These are phyloP conservation scores for Hemibagrus wyckioides DNA, from an alignment of 2,113 vertebrate species.

Conservation along the genomic window DNA sequence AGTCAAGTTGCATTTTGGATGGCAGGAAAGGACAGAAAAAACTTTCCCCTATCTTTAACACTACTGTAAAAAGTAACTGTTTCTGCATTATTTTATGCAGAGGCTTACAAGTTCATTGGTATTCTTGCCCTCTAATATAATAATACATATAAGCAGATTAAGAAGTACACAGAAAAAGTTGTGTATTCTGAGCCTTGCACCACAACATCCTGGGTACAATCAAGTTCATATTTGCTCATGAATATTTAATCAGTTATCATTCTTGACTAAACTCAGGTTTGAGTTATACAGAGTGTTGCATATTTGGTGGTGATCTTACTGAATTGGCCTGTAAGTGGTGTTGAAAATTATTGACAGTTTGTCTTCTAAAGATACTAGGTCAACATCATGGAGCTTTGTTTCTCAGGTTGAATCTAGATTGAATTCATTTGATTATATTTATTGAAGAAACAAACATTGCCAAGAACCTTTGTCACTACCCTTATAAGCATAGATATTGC, in stretches of 20 bases:
- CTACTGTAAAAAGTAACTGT: neutral
- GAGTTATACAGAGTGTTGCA: neutral
- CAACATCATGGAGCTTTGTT: neutral
- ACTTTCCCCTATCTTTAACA: neutral
- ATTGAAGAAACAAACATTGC: neutral
- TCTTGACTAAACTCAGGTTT: neutral
- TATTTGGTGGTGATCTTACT: neutral
- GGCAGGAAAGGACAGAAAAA: neutral
- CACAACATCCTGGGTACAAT: neutral
- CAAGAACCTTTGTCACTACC: constrained; percentile 27
- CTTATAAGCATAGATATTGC: neutral
- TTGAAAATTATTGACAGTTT: neutral
- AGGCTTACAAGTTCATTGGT: neutral
- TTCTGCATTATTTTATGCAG: neutral
- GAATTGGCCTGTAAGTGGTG: no score
- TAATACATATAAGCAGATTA: neutral
- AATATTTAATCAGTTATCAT: neutral
- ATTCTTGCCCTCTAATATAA: neutral
- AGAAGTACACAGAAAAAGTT: neutral
- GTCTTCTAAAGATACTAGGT: neutral
- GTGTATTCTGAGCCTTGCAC: neutral
- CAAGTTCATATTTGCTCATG: neutral
- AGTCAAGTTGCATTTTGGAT: neutral
- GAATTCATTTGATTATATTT: neutral
- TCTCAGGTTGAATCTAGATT: neutral